Evolutionary conservation across 2,113 vertebrate species (phyloP).

Genomic region (Cyprinodon variegatus): DNA sequence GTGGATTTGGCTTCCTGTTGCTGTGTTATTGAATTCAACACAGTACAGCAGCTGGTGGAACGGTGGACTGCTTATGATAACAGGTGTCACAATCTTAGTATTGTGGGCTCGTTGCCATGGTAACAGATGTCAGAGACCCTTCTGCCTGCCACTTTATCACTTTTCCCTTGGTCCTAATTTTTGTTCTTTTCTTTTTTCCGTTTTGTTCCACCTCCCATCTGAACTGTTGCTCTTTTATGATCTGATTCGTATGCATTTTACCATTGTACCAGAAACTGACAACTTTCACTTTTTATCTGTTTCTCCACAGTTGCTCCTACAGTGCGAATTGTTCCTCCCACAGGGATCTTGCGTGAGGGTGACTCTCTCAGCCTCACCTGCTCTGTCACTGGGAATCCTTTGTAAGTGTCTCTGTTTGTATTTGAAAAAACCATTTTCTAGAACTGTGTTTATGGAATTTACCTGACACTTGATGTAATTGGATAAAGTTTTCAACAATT

Average conservation of each 20-base stretch:
- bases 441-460: neutral
- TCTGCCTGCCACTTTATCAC: constrained; percentile 33
- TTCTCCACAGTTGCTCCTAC: constrained; percentile 84
- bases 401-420: constrained; percentile 79
- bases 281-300: neutral
- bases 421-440: neutral
- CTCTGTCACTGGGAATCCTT: constrained; percentile 86
- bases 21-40: constrained; percentile 52
- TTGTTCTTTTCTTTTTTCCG: constrained; percentile 15
- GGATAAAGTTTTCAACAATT: neutral
- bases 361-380: constrained; percentile 88
- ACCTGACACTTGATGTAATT: neutral
- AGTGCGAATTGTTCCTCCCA: constrained; percentile 85
- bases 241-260: constrained; percentile 11
- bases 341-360: constrained; percentile 87
- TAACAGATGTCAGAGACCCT: constrained; percentile 64
- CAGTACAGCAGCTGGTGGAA: constrained; percentile 57
- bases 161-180: constrained; percentile 27
- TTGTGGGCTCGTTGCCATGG: constrained; percentile 63
- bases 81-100: constrained; percentile 63
- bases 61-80: constrained; percentile 59
- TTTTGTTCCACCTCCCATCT: constrained; percentile 1
- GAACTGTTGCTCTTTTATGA: constrained; percentile 11
- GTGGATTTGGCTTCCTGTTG: constrained; percentile 53
- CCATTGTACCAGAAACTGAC: constrained; percentile 5